A percentile compares a stretch with the other conserved stretches of the same genome.
These are phyloP conservation scores for Vidua chalybeata DNA, from an alignment of 2,113 vertebrate species.

Conservation along the genomic window DNA sequence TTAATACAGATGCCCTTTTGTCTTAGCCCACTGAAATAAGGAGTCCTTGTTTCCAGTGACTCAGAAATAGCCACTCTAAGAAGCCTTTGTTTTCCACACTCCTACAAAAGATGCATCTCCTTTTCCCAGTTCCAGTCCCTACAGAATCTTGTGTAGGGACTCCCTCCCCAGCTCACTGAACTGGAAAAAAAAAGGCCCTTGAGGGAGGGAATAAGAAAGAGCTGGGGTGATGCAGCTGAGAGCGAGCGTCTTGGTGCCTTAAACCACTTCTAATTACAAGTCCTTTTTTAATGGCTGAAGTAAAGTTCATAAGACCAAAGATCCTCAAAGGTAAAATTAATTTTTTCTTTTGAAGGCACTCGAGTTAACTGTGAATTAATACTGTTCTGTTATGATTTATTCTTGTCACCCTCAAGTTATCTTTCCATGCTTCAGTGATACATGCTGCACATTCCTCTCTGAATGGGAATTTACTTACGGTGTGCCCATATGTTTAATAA, in stretches of 20 bases:
- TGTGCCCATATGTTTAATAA: not conserved
- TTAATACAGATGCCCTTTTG: not conserved
- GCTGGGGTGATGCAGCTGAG: not conserved
- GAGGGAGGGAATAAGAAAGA: not conserved
- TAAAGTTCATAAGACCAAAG: not conserved
- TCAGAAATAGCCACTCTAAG: not conserved
- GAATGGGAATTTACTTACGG: not conserved
- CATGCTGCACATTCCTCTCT: not conserved
- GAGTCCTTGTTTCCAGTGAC: not conserved
- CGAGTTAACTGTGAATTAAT: not conserved
- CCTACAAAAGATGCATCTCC: not conserved
- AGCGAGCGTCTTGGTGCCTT: not conserved
- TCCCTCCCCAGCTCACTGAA: not conserved
- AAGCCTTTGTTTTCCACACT: not conserved
- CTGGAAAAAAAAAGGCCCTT: not conserved
- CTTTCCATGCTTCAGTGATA: not conserved
- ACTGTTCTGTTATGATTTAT: not conserved
- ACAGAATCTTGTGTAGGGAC: not conserved
- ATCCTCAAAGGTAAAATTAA: not conserved
- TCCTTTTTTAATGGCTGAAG: not conserved
- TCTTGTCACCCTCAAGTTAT: not conserved
- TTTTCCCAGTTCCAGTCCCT: not conserved
- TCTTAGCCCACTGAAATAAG: not conserved
- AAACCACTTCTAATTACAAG: not conserved
- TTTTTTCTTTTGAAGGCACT: not conserved